Base-by-base conservation (phyloP, 2,113 vertebrate genomes). In the Rhabdornis inornatus region DNA sequence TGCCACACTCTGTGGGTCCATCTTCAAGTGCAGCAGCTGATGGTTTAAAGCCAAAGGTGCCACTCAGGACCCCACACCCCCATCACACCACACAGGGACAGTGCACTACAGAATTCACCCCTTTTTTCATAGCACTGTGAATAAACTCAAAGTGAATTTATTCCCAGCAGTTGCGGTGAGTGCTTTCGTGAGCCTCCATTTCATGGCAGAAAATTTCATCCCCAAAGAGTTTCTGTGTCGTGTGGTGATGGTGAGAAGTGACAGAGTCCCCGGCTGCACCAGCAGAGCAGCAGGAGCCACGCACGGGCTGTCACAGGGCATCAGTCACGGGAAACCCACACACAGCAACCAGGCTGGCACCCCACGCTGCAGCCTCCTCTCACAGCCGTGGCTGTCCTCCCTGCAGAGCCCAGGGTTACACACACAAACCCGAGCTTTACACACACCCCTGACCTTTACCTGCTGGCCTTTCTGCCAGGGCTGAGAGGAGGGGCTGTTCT, bases 281-380 rank as follows among this genome's bases (percentile, higher is more conserved):
- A 63, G 95, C 56, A 56, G n/a, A 81, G 83, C 78, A 75, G 78
- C 87, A 69, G 87, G 86, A 82, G 71, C 56, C 47, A 13, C 57
- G 87, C 95, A 83, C 6, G 10, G 90, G 90, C 95, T 96, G 96
- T 96, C 96, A 90, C 79, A 42, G 63, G 90, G 85, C 31, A 94
- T 97, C 91, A 90, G 86, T 90, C 91, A 74, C 6, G 53, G 76
- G 57, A 92, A 53, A 82, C 49, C 61, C 10, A 1, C 13, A 2
- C 18, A 45, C 83, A 30, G 76, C 72, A 80, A 2, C 40, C 59
- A 40, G 7, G 20, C 82, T 22, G 20, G 25, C 81, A 83, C 42
- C 65, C 44, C 31, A 5, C n/a, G 5, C 49, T 13, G 28, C 60
- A 61, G 85, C 83, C 57, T 86, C 47, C 80, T 64, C 71, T 45